Evolutionary conservation across 1,140 invertebrate genomes (phyloP), one percentile per base, ranked within the genome.

Genomic region (Protaetia brevitarsis): DNA sequence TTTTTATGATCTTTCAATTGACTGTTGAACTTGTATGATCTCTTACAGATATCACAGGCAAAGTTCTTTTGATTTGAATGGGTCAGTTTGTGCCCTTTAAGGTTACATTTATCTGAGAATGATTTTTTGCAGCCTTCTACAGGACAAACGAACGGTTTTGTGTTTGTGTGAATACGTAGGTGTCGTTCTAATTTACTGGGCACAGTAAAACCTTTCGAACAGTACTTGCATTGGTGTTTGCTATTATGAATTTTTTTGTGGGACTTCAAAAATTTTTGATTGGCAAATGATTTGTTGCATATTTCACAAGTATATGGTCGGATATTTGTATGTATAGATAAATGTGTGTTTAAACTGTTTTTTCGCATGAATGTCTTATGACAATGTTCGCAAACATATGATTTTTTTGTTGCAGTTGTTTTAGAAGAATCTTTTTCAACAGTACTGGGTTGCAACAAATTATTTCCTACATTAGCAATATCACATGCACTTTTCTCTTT

Each of bases 1-100:
- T 74, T 68, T 37, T 62, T 66, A 37, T 76, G 74, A 6, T 72
- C 66, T 16, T 71, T 72, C 16, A 76, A 62, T 59, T 73, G 66
- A 27, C 60, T 68, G 13, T 68, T 71, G 7, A 70, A 67, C 10
- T 69, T 61, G 23, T 72, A 76, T 1, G 61, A 28, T 41, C 69
- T 71, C 2, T 65, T 67, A 61, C 74, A 76, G n/a, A 68, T 23
- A 34, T 67, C 56, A 60, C 74, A 76, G n/a, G 34, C 60, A 65
- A 68, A 72, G 30, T 64, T 65, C 13, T 66, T 61, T 5, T 65
- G 60, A 26, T 66, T 64, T 0, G 66, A 66, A 60, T 72, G 71
- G 5, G 65, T 64, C 10, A 63, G 10, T 27, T 66, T 58, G 29
- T 72, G 71, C n/a, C 66, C 69, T 28, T 59, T 63, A 7, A 72